Percentiles rank a stretch among this genome's conserved stretches.
Evolutionary conservation across 2,113 vertebrate genomes (phyloP).

Genomic region (Telmatochromis brichardi): DNA sequence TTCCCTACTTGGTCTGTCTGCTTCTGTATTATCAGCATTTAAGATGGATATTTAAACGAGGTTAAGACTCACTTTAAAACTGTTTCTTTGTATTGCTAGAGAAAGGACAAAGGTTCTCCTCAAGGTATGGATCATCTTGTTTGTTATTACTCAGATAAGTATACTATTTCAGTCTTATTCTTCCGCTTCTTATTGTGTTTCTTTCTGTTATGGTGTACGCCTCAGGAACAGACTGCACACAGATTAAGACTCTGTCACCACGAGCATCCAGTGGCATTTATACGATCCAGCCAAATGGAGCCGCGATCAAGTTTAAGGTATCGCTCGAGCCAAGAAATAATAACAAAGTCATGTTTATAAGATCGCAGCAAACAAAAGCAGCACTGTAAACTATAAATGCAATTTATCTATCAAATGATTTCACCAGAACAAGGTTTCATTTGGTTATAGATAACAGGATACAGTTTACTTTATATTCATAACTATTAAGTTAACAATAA

Average conservation of each 20-base stretch:
- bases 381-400: neutral
- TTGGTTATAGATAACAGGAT: neutral
- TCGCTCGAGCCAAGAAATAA: neutral
- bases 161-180: neutral
- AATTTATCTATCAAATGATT: neutral
- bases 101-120: neutral
- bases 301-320: conserved; percentile 36
- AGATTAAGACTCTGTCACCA: conserved; percentile 30
- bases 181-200: neutral
- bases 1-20: neutral
- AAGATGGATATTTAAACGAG: neutral
- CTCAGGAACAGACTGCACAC: conserved; percentile 49
- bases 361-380: neutral
- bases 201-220: neutral
- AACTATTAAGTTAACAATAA: neutral
- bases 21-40: neutral
- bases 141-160: neutral
- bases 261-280: conserved; percentile 49
- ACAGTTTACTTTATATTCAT: neutral
- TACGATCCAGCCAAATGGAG: conserved; percentile 22
- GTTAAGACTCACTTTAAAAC: neutral
- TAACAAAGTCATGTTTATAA: neutral
- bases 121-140: conserved; percentile 1
- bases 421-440: neutral
- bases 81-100: neutral